Conservation (phyloP, 2,113 vertebrate genomes). For the Myanophis thanlyinensis region DNA sequence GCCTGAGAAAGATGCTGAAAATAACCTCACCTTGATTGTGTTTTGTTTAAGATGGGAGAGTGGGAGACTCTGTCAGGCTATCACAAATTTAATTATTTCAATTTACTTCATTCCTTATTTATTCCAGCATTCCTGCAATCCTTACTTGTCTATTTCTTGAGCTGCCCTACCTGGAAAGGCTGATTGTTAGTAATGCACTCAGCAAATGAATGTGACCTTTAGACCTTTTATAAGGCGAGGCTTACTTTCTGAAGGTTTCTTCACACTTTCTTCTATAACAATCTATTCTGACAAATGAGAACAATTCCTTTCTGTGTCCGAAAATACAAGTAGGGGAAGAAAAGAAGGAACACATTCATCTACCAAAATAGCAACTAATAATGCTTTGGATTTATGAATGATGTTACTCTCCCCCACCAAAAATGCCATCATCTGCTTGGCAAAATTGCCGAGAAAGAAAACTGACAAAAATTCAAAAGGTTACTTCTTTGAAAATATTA, state of each 20-base stretch:
- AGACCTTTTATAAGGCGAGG: neutral
- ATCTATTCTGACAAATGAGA: neutral
- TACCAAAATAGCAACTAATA: neutral
- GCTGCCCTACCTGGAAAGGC: neutral
- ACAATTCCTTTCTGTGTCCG: neutral
- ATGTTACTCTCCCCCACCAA: neutral
- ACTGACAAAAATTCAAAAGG: neutral
- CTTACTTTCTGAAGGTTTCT: neutral
- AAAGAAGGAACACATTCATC: neutral
- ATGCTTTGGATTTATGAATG: neutral
- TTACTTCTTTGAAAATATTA: accelerated
- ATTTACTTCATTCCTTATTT: neutral
- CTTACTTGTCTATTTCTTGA: neutral
- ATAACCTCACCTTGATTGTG: neutral
- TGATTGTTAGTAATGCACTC: neutral
- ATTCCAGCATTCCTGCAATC: neutral
- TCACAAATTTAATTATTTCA: neutral
- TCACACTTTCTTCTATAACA: neutral
- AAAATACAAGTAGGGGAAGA: neutral
- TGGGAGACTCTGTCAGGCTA: neutral
- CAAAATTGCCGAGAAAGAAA: neutral
- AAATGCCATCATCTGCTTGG: neutral
- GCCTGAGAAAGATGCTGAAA: neutral
- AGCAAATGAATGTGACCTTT: neutral
- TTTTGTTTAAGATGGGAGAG: neutral